These are phyloP conservation scores for Drosophila eohydei DNA, from an alignment of 2,888 invertebrate species.

Conservation along the genomic window DNA sequence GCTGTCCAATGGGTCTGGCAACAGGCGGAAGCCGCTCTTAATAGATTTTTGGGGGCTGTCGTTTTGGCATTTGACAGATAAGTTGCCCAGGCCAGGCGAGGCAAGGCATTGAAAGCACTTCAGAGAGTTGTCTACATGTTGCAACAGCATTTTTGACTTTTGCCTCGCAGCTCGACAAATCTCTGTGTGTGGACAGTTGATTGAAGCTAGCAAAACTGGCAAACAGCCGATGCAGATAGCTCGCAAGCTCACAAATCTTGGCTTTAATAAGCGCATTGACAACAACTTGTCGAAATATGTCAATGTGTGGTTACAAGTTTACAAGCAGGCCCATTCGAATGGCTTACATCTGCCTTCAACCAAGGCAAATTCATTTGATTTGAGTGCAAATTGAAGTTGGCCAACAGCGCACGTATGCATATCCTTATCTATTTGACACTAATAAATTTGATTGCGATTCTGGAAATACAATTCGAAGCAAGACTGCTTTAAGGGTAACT, in stretches of 20 bases:
- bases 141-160: slow-evolving; percentile 32
- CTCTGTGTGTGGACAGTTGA: slow-evolving; percentile 54
- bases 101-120: slow-evolving; percentile 32
- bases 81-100: slow-evolving; percentile 28
- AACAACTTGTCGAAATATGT: slow-evolving; percentile 28
- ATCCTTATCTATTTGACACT: neutral
- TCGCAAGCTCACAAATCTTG: slow-evolving; percentile 29
- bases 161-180: slow-evolving; percentile 27
- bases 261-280: slow-evolving; percentile 41
- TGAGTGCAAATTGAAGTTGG: slow-evolving; percentile 5
- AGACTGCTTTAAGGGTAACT: neutral
- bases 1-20: slow-evolving; percentile 22
- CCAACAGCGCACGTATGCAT: neutral
- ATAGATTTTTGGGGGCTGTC: slow-evolving; percentile 61
- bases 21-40: slow-evolving; percentile 65
- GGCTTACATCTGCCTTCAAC: neutral
- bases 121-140: slow-evolving; percentile 46
- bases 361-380: neutral
- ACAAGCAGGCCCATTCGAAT: neutral
- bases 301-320: slow-evolving; percentile 30
- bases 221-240: slow-evolving; percentile 28
- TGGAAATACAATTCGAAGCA: neutral
- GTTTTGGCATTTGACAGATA: slow-evolving; percentile 70
- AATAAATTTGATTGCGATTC: neutral
- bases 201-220: slow-evolving; percentile 59